Evolutionary conservation across 2,113 vertebrate species (phyloP).

Genomic region (Saimiri boliviensis): DNA sequence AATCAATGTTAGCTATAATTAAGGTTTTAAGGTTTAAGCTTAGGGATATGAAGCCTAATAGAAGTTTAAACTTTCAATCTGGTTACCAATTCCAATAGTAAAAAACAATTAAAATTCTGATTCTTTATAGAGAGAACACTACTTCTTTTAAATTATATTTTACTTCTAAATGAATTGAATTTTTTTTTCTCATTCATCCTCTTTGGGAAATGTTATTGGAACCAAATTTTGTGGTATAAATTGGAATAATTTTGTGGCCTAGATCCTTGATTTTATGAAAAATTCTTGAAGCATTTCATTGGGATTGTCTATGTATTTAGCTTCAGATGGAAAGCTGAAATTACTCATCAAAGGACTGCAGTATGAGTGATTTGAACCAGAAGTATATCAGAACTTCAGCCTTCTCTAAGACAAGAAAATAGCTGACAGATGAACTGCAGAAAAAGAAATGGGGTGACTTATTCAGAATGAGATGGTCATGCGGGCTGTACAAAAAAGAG

Average conservation of each 20-base stretch:
- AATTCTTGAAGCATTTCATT: neutral
- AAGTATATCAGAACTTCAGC: slow-evolving; percentile 1
- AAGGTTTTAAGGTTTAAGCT: slow-evolving; percentile 8
- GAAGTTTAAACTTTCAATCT: slow-evolving; percentile 30
- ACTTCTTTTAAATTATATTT: neutral
- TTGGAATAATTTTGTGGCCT: neutral
- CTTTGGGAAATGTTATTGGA: neutral
- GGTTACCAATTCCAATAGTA: neutral
- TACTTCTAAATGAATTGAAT: slow-evolving; percentile 1
- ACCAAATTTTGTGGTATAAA: slow-evolving; percentile 5
- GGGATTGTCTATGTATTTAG: neutral
- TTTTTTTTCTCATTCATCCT: neutral
- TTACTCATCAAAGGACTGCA: neutral
- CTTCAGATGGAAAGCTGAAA: slow-evolving; percentile 26
- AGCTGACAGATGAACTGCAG: slow-evolving; percentile 32
- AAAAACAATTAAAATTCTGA: slow-evolving; percentile 38
- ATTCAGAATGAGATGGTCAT: slow-evolving; percentile 50
- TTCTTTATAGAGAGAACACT: slow-evolving; percentile 2
- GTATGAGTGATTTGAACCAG: neutral
- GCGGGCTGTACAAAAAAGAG: slow-evolving; percentile 26
- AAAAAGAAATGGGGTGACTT: slow-evolving; percentile 47
- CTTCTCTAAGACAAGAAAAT: slow-evolving; percentile 47
- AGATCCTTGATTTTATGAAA: slow-evolving; percentile 7
- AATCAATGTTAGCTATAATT: slow-evolving; percentile 13
- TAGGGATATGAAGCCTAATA: neutral